Evolutionary conservation across 2,113 vertebrate genomes (phyloP), one percentile per base, ranked within the genome.

Genomic region (Perccottus glenii): DNA sequence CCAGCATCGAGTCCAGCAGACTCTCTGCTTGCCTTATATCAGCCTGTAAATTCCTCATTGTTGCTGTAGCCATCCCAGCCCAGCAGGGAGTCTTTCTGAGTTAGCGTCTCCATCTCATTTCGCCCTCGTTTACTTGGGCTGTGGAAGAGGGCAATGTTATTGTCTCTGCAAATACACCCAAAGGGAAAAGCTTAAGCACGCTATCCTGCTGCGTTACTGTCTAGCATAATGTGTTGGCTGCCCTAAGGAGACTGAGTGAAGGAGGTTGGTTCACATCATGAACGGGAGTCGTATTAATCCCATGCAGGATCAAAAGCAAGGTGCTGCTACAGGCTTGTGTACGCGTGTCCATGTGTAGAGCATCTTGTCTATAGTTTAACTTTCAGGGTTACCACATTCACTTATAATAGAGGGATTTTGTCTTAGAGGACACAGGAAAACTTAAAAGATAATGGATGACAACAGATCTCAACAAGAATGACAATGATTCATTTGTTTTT

Each of bases 1-100:
- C 72, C 73, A 87, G 90, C 90, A 91, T 91, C 89, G 81, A 75
- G 70, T 65, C 81, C 56, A 76, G 84, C 91, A 80, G 91, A 88
- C 80, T 88, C 92, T 89, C 86, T 68, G 50, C 91, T 88, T 83
- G 90, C 85, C 86, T 92, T 89, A 83, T 68, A 73, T 82, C 79
- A 69, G 77, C 72, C 57, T n/a, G 73, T 86, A 90, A 90, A 88
- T 86, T 90, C 86, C 85, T 87, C 84, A 73, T 84, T 81, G 71
- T 87, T 86, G 78, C 73, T 0, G 59, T 76, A 16, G 58, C 78
- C 68, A 47, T 82, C 77, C 73, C 65, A 14, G 67, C 87, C 72
- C 91, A 16, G 32, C 75, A 1, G 90, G 91, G 88, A 85, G 77
- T 70, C 77, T 84, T 85, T 84, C 83, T 81, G 78, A 79, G 81